Percentiles rank a stretch among this genome's conserved stretches.
Evolutionary conservation across 2,888 invertebrate genomes (phyloP).

Genomic region (Ormyrus thymus): DNA sequence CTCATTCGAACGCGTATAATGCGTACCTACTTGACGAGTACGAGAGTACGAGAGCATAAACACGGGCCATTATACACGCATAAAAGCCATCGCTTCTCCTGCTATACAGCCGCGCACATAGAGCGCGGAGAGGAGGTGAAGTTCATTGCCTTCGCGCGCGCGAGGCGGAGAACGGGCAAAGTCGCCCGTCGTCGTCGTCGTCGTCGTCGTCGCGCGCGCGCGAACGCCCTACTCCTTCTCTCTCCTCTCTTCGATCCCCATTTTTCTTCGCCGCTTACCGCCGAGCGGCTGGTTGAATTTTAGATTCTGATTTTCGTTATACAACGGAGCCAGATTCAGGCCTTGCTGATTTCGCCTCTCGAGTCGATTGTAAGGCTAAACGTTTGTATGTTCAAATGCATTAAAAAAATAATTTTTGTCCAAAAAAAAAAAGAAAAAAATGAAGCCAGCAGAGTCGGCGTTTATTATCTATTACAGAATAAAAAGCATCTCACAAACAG

Average conservation of each 20-base stretch:
- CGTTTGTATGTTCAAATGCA: too few species aligned
- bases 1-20: constrained; percentile 55
- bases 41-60: constrained; percentile 65
- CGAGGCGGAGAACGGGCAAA: constrained; percentile 22
- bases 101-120: constrained; percentile 12
- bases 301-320: too few species aligned
- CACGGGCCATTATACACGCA: constrained; percentile 72
- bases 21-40: constrained; percentile 59
- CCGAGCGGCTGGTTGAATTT: too few species aligned
- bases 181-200: constrained; percentile 8
- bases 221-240: constrained; percentile 29
- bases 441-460: too few species aligned
- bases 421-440: too few species aligned
- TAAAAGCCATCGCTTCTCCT: constrained; percentile 68
- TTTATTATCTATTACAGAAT: too few species aligned
- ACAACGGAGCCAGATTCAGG: too few species aligned
- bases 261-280: too few species aligned
- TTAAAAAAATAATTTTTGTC: too few species aligned
- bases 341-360: too few species aligned
- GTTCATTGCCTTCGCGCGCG: constrained; percentile 72
- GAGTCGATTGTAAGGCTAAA: too few species aligned
- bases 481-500: neutral
- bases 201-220: constrained; percentile 20
- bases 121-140: constrained; percentile 70
- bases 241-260: neutral